A percentile compares a stretch with the other conserved stretches of the same genome.
Evolutionary conservation across 2,113 vertebrate genomes (phyloP).

Genomic region (crab-eating macaque (Macaca fascicularis)): T2T-MFA8v1.1 NC_088375.1:41452501-41453000

Average conservation of each 20-base stretch:
- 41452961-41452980: background rate
- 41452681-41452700: background rate
- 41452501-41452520: background rate
- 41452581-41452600: constrained; percentile 89
- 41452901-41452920: accelerated
- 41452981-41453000: constrained; percentile 26
- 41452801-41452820: background rate
- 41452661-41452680: accelerated
- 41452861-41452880: background rate
- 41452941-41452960: background rate
- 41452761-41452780: background rate
- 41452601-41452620: constrained; percentile 90
- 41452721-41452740: background rate
- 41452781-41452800: background rate
- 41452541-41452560: constrained; percentile 48
- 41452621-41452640: constrained; percentile 96
- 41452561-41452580: constrained; percentile 92
- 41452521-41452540: background rate
- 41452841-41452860: accelerated
- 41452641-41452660: constrained; percentile 95
- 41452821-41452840: background rate
- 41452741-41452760: accelerated
- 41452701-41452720: background rate
- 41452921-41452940: background rate
- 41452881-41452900: background rate